Percentiles rank a stretch among this genome's conserved stretches.
Conservation (phyloP, 2,113 vertebrate species). For the Cebus imitator region DNA sequence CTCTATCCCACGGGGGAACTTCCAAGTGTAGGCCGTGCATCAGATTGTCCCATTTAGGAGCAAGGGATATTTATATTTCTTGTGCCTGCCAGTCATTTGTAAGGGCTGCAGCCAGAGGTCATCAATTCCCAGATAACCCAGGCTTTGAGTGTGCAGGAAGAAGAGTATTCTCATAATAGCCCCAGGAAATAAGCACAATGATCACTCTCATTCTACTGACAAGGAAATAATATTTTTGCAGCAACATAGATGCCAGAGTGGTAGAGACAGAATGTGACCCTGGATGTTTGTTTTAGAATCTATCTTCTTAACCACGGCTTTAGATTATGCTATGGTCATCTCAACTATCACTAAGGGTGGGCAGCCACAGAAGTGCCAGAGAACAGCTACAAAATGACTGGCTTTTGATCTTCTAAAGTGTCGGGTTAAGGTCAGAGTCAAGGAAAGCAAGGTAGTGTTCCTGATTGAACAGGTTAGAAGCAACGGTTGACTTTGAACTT, state of each 20-base stretch:
- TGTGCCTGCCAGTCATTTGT: neutral
- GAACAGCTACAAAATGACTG: neutral
- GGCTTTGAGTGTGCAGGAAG: neutral
- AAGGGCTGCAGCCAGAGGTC: neutral
- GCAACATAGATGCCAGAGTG: neutral
- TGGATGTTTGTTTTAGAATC: neutral
- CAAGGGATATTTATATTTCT: neutral
- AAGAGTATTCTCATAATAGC: neutral
- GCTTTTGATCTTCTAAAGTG: neutral
- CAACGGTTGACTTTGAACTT: neutral
- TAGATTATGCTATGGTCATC: neutral
- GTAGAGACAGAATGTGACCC: neutral
- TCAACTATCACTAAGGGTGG: neutral
- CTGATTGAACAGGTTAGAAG: neutral
- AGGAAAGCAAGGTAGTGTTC: neutral
- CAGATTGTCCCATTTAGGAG: neutral
- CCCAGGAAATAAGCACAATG: neutral
- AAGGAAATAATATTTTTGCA: neutral
- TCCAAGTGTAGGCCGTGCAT: neutral
- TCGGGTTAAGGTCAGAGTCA: neutral
- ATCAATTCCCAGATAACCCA: neutral
- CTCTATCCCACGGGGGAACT: neutral
- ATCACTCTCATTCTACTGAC: neutral
- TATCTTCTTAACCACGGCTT: neutral
- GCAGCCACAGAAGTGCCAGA: neutral